Evolutionary conservation across 1,140 invertebrate species (phyloP).

Genomic region (Venturia canescens): DNA sequence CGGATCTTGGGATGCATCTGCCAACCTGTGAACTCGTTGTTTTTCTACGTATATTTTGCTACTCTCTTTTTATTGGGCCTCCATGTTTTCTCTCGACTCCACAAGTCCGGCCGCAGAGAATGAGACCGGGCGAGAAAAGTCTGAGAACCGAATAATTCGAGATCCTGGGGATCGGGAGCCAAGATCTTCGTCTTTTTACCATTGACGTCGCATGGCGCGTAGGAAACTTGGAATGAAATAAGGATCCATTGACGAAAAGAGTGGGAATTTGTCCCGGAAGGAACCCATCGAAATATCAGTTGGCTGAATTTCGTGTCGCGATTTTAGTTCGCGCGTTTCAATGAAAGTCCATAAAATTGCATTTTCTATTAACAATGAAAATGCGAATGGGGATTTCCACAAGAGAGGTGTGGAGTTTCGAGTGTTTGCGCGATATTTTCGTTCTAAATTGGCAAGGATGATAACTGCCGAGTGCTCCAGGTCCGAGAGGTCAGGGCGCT

Average conservation of each 20-base stretch:
- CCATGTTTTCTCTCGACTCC: slow-evolving; percentile 8
- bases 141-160: neutral
- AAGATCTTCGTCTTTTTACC: neutral
- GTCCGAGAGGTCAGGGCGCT: neutral
- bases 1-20: slow-evolving; percentile 64
- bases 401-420: too few species aligned
- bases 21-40: slow-evolving; percentile 55
- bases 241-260: too few species aligned
- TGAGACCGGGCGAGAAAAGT: neutral
- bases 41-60: neutral
- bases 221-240: too few species aligned
- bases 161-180: neutral
- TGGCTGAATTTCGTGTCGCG: too few species aligned
- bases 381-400: too few species aligned
- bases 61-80: neutral
- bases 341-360: too few species aligned
- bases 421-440: too few species aligned
- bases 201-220: too few species aligned
- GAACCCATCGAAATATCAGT: too few species aligned
- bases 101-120: neutral
- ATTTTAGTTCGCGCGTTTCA: too few species aligned
- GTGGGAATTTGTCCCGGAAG: too few species aligned
- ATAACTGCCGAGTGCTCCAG: neutral
- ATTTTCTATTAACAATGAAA: too few species aligned
- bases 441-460: neutral